Evolutionary conservation across 1,140 invertebrate species (phyloP).

Genomic region (Drosophila subpulchrella): DNA sequence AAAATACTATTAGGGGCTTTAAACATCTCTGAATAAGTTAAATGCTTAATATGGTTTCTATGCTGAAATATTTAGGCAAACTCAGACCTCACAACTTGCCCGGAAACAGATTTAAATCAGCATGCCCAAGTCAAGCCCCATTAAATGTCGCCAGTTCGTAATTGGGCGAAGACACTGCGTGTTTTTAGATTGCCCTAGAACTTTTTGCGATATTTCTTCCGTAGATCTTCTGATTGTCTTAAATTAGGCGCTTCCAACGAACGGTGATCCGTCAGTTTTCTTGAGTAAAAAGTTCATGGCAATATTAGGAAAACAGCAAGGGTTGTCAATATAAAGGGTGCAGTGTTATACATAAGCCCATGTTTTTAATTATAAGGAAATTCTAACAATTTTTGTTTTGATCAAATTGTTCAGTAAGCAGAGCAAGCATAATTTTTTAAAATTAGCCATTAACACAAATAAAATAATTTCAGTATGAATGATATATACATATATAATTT

Average conservation of each 20-base stretch:
- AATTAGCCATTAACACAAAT: no score
- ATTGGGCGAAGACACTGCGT: conserved; percentile 14
- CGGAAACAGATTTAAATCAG: conserved; percentile 9
- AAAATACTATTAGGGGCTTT: no score
- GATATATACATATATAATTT: no score
- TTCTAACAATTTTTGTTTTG: no score
- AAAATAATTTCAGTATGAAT: no score
- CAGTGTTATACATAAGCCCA: no score
- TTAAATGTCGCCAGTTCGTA: conserved; percentile 24
- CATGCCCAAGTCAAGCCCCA: conserved; percentile 18
- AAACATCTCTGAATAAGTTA: no score
- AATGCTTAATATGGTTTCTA: no score
- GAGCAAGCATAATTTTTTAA: no score
- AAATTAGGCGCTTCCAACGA: conserved; percentile 50
- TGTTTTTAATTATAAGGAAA: no score
- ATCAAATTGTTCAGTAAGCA: no score
- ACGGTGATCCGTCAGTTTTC: not conserved
- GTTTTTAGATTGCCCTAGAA: not conserved
- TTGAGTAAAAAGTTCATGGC: not conserved
- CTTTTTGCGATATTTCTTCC: conserved; percentile 31
- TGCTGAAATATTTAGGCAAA: not conserved
- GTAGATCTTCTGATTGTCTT: conserved; percentile 57
- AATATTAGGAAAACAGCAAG: not conserved
- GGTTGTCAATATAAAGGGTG: no score
- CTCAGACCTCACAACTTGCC: not conserved